Percentiles rank a stretch among this genome's conserved stretches.
Evolutionary conservation across 1,140 invertebrate species (phyloP).

Genomic region (Zaprionus vittiger): DNA sequence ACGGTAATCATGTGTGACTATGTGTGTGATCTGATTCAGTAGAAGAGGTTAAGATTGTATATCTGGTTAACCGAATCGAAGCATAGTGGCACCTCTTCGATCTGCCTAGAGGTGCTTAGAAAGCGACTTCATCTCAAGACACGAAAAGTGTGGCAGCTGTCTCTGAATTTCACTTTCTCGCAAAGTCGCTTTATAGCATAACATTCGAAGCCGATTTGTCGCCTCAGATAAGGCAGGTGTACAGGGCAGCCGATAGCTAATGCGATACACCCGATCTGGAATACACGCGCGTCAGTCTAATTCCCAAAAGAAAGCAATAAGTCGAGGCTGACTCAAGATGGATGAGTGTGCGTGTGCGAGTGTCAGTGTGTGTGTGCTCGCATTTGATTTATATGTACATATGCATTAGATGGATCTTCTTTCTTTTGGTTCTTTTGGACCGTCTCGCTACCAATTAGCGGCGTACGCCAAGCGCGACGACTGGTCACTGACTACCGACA

Average conservation of each 20-base stretch:
- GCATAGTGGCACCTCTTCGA: background rate
- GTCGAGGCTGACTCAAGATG: background rate
- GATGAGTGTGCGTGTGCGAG: background rate
- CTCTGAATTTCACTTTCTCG: conserved; percentile 37
- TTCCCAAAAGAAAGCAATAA: conserved; percentile 2
- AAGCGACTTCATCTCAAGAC: conserved; percentile 9
- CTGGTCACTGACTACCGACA: conserved; percentile 49
- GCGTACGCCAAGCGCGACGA: conserved; percentile 56
- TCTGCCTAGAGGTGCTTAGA: conserved; percentile 10
- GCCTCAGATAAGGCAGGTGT: conserved; percentile 22
- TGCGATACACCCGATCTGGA: conserved; percentile 8
- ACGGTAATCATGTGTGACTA: background rate
- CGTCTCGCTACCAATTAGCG: conserved; percentile 59
- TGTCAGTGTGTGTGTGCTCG: background rate
- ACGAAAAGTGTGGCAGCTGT: conserved; percentile 29
- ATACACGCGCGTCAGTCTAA: conserved; percentile 6
- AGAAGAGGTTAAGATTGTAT: background rate
- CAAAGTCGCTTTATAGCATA: conserved; percentile 18
- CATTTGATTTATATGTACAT: conserved; percentile 21
- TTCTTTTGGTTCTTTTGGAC: conserved; percentile 38
- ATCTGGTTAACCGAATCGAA: background rate
- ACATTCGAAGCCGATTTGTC: conserved; percentile 28
- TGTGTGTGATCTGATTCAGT: background rate
- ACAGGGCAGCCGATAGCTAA: background rate
- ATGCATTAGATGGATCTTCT: conserved; percentile 31